Evolutionary conservation across 2,888 invertebrate genomes (phyloP).

Genomic region (Drosophila ustulata): DNA sequence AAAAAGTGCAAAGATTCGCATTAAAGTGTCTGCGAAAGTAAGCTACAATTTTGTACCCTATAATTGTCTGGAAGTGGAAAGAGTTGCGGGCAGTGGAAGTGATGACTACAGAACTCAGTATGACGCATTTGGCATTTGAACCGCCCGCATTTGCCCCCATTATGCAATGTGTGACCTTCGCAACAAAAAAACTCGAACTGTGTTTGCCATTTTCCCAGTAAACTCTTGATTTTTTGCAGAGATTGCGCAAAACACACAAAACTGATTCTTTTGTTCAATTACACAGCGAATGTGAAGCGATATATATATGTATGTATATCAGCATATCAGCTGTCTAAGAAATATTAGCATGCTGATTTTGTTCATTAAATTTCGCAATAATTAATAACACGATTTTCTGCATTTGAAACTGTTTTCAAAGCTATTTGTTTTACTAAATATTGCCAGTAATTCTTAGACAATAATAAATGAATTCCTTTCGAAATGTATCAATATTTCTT

Average conservation of each 20-base stretch:
- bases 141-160: conserved; percentile 28
- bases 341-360: neutral
- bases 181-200: neutral
- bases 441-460: neutral
- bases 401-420: neutral
- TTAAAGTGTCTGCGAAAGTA: conserved; percentile 22
- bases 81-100: neutral
- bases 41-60: conserved; percentile 29
- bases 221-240: conserved; percentile 12
- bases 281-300: neutral
- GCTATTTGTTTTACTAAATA: neutral
- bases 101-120: neutral
- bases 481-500: neutral
- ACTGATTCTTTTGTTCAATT: conserved; percentile 1
- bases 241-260: conserved; percentile 5
- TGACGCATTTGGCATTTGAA: conserved; percentile 20
- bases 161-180: conserved; percentile 24
- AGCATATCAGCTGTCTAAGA: neutral
- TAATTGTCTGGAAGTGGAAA: neutral
- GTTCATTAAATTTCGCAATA: neutral
- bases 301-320: neutral
- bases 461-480: neutral
- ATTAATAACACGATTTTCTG: neutral
- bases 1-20: neutral
- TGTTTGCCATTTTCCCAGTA: neutral